Evolutionary conservation across 2,888 invertebrate species (phyloP), one percentile per base, ranked within the genome.

Genomic region (Synergus laeviventris): DNA sequence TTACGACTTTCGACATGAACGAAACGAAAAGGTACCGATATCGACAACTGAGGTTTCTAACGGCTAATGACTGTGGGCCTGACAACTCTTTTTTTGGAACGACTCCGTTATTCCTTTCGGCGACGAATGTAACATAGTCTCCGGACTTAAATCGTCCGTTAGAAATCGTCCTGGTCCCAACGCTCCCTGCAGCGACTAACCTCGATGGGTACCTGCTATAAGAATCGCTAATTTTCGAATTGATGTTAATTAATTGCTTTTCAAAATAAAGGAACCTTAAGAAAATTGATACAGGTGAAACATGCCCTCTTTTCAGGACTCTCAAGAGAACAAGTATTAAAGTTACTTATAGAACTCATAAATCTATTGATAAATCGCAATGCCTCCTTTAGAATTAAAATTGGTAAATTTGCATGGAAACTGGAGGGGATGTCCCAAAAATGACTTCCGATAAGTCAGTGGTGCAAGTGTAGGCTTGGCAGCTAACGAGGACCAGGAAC

Each of bases 81-180:
- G 83, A 82, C 81, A 84, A 80, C 79, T 76, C 75, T 79, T 79
- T 79, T 88, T 89, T 89, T 84, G 81, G 85, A 77, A 70, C 79
- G 75, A 84, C 81, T 79, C 89, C 89, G 89, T 89, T 89, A 89
- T 87, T 87, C 83, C 84, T 85, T 83, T 83, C 83, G 80, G 79
- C 80, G 66, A 66, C 54, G 56, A 75, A 56, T 38, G 66, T 66
- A n/a, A n/a, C n/a, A n/a, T n/a, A 49, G 36, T 64, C 21, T 24
- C 38, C 74, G 61, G 73, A 64, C 66, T 73, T 42, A 64, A 70
- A 76, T 80, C 73, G 76, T 74, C 84, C 84, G 84, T 86, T 86
- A 87, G 86, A 86, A 87, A 84, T 82, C 83, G 80, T 81, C 82
- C 78, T 80, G 79, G 77, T 64, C 74, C 42, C 64, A 64, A 60